Conservation (phyloP, 1,140 invertebrate genomes). For the Physella acuta region DNA sequence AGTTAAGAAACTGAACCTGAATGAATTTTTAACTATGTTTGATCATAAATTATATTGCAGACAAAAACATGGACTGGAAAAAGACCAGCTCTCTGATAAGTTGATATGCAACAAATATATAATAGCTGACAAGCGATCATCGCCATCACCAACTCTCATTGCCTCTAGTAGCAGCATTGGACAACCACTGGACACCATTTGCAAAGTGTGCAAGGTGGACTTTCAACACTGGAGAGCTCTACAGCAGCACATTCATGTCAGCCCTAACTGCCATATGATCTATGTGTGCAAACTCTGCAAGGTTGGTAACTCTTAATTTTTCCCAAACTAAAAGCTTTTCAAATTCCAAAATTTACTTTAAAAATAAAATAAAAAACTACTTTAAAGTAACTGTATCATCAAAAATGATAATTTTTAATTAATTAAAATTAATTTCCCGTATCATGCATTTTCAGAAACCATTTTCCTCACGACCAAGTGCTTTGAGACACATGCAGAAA, state of each 20-base stretch:
- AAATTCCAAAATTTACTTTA: neutral
- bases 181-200: neutral
- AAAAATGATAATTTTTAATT: too few relatives aligned
- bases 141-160: neutral
- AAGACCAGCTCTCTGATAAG: constrained; percentile 3
- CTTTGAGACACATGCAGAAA: neutral
- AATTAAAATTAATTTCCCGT: too few relatives aligned
- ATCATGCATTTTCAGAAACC: constrained; percentile 9
- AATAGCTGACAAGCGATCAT: neutral
- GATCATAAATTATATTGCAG: constrained; percentile 1
- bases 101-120: constrained; percentile 7
- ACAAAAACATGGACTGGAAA: constrained; percentile 9
- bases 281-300: constrained; percentile 1
- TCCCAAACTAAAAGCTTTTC: neutral
- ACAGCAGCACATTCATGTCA: neutral
- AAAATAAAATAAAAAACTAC: neutral
- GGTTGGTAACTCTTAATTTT: constrained; percentile 3
- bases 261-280: neutral
- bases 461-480: neutral
- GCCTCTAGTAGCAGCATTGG: neutral
- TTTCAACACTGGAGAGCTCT: neutral
- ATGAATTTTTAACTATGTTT: neutral
- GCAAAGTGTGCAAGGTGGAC: constrained; percentile 3
- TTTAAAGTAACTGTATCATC: too few relatives aligned
- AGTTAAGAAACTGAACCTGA: too few relatives aligned